These are phyloP conservation scores for Drymonia ruficornis DNA, from an alignment of 2,888 invertebrate genomes.

Conservation along the genomic window DNA sequence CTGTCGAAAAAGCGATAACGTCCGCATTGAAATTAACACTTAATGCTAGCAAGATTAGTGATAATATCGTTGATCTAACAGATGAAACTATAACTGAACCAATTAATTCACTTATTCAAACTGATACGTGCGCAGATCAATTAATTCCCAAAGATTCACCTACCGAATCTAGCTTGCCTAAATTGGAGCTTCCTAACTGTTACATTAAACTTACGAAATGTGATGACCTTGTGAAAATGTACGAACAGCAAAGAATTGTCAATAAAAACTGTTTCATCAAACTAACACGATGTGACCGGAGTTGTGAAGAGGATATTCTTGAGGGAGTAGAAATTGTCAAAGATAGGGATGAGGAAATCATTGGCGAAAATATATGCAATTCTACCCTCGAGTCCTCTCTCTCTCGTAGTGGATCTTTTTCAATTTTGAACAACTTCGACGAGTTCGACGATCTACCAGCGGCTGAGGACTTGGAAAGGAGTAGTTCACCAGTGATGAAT, in stretches of 20 bases:
- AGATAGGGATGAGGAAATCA: conserved; percentile 13
- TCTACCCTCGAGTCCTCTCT: conserved; percentile 13
- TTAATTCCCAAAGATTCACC: background rate
- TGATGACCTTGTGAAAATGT: conserved; percentile 51
- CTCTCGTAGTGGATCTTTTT: conserved; percentile 33
- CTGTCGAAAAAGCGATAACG: background rate
- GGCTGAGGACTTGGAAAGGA: conserved; percentile 12
- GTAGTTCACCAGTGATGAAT: conserved; percentile 60
- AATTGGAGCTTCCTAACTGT: conserved; percentile 34
- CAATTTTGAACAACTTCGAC: conserved; percentile 28
- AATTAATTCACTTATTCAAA: too few species aligned
- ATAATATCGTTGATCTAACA: background rate
- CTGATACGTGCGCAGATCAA: too few species aligned
- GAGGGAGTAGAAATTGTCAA: background rate
- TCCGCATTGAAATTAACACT: background rate
- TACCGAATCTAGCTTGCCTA: background rate
- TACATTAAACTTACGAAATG: conserved; percentile 54
- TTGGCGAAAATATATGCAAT: conserved; percentile 6
- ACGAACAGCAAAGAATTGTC: conserved; percentile 38
- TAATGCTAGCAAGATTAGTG: background rate
- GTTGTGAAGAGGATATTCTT: conserved; percentile 5
- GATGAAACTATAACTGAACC: background rate
- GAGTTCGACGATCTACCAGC: conserved; percentile 10
- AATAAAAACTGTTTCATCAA: conserved; percentile 49
- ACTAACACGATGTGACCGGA: conserved; percentile 54